phyloP scores from a whole-genome alignment of 2,113 vertebrate species.

The Cochlearius cochlearius region DNA sequence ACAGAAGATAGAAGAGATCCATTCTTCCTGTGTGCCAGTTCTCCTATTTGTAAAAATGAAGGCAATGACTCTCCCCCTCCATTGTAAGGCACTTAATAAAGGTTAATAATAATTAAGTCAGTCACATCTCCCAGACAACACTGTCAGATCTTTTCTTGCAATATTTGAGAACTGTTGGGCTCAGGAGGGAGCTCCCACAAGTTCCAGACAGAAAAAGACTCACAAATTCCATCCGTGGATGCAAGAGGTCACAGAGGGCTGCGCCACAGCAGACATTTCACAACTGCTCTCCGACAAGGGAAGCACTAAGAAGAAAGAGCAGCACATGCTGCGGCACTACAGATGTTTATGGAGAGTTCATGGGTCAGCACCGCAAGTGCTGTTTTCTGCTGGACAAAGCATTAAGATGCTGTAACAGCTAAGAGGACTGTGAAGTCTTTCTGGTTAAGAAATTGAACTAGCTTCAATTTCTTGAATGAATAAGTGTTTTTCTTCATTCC shows the following conservation, averaged over 20 bases:
- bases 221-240: background rate
- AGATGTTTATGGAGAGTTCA: background rate
- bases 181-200: background rate
- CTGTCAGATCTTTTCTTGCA: background rate
- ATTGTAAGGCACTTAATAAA: conserved; percentile 26
- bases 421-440: background rate
- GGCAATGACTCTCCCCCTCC: background rate
- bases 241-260: conserved; percentile 48
- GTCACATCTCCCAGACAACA: background rate
- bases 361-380: background rate
- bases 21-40: background rate
- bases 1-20: conserved; percentile 14
- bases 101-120: conserved; percentile 1
- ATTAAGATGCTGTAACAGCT: background rate
- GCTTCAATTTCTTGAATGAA: conserved; percentile 33
- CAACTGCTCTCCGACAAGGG: background rate
- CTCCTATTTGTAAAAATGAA: conserved; percentile 6
- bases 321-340: background rate
- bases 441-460: conserved; percentile 26
- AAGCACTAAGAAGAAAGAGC: background rate
- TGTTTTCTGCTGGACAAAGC: background rate
- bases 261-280: background rate
- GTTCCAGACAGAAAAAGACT: background rate
- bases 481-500: background rate
- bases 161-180: background rate